Conservation (phyloP, 2,888 invertebrate genomes). For the Eupithecia insigniata region DNA sequence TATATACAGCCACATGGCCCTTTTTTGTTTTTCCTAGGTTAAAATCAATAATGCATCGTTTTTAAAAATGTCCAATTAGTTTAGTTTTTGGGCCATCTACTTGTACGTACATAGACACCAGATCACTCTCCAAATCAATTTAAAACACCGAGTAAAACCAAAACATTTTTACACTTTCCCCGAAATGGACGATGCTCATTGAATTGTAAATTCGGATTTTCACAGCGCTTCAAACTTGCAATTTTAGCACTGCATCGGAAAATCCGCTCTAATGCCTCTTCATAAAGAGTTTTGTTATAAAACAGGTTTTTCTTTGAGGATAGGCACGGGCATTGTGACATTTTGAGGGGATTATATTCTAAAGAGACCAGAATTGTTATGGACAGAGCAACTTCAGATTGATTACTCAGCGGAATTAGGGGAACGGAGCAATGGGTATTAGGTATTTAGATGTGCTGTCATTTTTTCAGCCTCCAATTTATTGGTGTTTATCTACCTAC, state of each 20-base stretch:
- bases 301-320: not conserved
- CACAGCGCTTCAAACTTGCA: constrained; percentile 22
- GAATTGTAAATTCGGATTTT: constrained; percentile 31
- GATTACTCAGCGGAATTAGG: not conserved
- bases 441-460: not conserved
- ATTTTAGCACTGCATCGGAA: constrained; percentile 14
- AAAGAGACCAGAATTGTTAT: not conserved
- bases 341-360: not conserved
- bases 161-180: not conserved
- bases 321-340: not conserved
- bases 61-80: not conserved
- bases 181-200: constrained; percentile 1
- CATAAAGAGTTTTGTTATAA: not conserved
- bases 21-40: too few relatives aligned
- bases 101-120: not conserved
- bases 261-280: not conserved
- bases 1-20: too few relatives aligned
- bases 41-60: not conserved
- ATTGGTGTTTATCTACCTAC: not conserved
- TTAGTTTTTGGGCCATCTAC: not conserved
- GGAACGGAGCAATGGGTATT: not conserved
- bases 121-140: not conserved
- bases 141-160: not conserved
- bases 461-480: not conserved
- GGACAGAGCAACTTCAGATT: constrained; percentile 3